Percentiles rank a stretch among this genome's conserved stretches.
Conservation (phyloP, 2,113 vertebrate genomes). For the Sitta europaea region DNA sequence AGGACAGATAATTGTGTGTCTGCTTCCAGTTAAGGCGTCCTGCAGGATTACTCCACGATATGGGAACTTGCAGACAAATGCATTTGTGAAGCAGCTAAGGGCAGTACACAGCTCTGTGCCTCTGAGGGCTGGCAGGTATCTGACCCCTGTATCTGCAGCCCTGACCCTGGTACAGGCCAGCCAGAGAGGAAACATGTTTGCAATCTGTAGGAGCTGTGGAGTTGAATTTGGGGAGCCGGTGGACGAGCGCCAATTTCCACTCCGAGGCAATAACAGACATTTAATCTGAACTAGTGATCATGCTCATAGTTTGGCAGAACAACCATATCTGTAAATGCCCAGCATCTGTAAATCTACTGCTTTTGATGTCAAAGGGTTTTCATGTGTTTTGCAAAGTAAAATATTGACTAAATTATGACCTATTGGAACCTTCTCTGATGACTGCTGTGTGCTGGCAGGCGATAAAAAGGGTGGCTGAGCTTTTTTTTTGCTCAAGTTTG, state of each 20-base stretch:
- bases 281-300: constrained; percentile 13
- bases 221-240: background rate
- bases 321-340: constrained; percentile 29
- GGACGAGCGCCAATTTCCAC: background rate
- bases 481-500: constrained; percentile 14
- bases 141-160: background rate
- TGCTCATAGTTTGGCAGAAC: constrained; percentile 34
- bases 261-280: background rate
- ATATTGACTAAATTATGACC: constrained; percentile 58
- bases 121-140: background rate
- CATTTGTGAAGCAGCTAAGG: background rate
- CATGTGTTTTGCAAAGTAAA: constrained; percentile 51
- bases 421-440: constrained; percentile 41
- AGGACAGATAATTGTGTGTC: accelerated
- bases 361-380: constrained; percentile 61
- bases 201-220: background rate
- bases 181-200: background rate
- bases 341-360: constrained; percentile 55
- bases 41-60: background rate
- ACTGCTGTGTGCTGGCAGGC: constrained; percentile 16
- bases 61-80: background rate
- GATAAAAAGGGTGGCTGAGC: constrained; percentile 28
- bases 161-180: background rate
- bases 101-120: background rate
- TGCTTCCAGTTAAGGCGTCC: background rate